Percentiles rank a stretch among this genome's conserved stretches.
Evolutionary conservation across 2,888 invertebrate species (phyloP).

Genomic region (Alcis repandata): DNA sequence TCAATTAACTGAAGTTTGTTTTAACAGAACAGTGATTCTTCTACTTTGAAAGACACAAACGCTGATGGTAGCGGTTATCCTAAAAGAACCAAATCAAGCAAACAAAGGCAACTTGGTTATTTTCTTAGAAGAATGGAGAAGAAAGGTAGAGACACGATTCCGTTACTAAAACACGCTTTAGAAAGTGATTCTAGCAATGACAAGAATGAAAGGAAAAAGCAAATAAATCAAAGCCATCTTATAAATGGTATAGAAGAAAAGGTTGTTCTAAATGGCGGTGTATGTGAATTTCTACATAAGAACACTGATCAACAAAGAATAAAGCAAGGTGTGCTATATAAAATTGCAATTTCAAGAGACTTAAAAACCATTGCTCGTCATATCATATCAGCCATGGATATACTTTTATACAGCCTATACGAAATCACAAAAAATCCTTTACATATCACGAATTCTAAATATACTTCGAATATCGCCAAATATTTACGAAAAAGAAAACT

Average conservation of each 20-base stretch:
- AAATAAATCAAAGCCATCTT: not conserved
- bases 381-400: not conserved
- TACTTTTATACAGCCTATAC: constrained; percentile 20
- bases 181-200: not conserved
- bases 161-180: constrained; percentile 1
- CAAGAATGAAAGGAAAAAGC: no score
- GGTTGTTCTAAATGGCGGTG: not conserved
- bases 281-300: not conserved
- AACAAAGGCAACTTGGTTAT: not conserved
- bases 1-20: not conserved
- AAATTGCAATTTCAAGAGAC: not conserved
- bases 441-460: constrained; percentile 14
- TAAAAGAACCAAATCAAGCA: not conserved
- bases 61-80: not conserved
- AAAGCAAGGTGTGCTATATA: not conserved
- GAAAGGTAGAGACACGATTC: not conserved
- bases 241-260: not conserved
- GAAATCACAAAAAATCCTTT: constrained; percentile 24
- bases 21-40: constrained; percentile 3
- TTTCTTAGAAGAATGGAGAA: not conserved
- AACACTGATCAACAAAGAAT: not conserved
- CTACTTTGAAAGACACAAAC: not conserved
- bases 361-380: not conserved
- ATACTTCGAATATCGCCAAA: constrained; percentile 24
- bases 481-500: constrained; percentile 27